Evolutionary conservation across 2,113 vertebrate genomes (phyloP), one percentile per base, ranked within the genome.

Genomic region (Macroglossus sobrinus): DNA sequence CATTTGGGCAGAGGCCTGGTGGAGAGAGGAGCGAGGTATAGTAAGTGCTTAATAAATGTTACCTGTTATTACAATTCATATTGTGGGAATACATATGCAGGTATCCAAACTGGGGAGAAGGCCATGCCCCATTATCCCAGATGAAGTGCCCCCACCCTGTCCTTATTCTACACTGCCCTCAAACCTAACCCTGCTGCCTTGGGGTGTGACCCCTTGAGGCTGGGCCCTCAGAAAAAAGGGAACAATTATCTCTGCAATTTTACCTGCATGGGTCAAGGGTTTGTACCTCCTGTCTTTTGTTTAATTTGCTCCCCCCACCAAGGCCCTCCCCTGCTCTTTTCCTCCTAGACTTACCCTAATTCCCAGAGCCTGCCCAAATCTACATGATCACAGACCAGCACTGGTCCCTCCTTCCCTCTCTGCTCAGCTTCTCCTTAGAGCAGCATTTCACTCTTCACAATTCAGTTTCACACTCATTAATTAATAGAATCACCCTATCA

Each of bases 191-290:
- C 5, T 47, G 10, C 38, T 45, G 15, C 9, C 82, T 43, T 14
- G 24, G 33, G 71, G 47, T 4, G 14, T 50, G 50, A 50, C 38
- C 71, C 72, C 33, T 47, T 75, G 64, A 91, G 53, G 61, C 45
- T 19, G 38, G 21, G 43, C 16, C 2, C 18, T 71, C 64, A 22
- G 87, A 26, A 68, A 15, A 11, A n/a, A 55, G 47, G 22, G 28
- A 4, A 38, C 0, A 0, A 9, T 35, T 47, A 2, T 38, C 21
- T 43, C 55, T 15, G 24, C 35, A 7, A 7, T 26, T 30, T 7
- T 10, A 22, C 40, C 59, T 40, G 55, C 28, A 64, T 3, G 33
- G 72, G 43, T 40, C 47, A 64, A 12, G 18, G 19, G 53, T 47
- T 84, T 28, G 12, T 22, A 35, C 19, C 40, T 35, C 21, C 9